Conservation (phyloP, 1,140 invertebrate species). For the Stegodyphus dumicola region DNA sequence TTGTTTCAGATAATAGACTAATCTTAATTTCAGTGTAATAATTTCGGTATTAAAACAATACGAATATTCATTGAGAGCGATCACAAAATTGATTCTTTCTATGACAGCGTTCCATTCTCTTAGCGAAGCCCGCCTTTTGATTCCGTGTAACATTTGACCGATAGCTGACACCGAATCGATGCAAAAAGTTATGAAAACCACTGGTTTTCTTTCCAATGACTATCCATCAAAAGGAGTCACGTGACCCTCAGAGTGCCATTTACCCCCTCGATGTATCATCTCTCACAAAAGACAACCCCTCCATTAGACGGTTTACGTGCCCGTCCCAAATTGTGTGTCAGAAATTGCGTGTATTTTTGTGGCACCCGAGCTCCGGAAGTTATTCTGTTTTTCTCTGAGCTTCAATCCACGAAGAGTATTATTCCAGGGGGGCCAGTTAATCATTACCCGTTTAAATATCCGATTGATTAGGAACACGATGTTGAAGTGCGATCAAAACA, state of each 20-base stretch:
- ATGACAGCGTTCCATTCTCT: no score
- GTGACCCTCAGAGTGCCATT: background rate
- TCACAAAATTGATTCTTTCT: no score
- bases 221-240: slow-evolving; percentile 16
- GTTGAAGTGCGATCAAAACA: no score
- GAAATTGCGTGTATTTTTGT: slow-evolving; percentile 9
- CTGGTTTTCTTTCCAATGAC: background rate
- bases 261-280: slow-evolving; percentile 29
- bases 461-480: no score
- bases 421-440: background rate
- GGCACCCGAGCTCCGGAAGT: background rate
- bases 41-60: no score
- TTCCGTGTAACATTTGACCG: background rate
- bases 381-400: background rate
- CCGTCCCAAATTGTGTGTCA: slow-evolving; percentile 10
- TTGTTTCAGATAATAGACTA: no score
- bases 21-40: no score
- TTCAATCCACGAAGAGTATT: background rate
- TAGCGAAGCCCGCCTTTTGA: no score
- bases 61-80: no score
- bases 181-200: background rate
- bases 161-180: background rate
- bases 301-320: slow-evolving; percentile 30
- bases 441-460: background rate
- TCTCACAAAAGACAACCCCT: slow-evolving; percentile 19